Evolutionary conservation across 2,797 vertebrate species (phyloP).

Genomic region (Threskiornis aethiopicus): DNA sequence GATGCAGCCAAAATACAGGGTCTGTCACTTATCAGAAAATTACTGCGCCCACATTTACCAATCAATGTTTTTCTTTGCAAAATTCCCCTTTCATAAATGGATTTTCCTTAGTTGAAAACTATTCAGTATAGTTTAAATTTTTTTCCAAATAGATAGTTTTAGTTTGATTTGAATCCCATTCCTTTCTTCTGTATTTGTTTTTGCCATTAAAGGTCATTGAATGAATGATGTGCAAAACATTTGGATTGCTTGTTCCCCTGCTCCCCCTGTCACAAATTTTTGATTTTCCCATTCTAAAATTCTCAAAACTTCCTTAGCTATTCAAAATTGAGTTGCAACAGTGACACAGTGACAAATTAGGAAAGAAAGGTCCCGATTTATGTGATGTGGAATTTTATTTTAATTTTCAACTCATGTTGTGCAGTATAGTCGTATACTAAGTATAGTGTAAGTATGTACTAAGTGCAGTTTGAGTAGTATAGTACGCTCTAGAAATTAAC

Average conservation of each 20-base stretch:
- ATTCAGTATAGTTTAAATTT: neutral
- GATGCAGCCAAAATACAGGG: neutral
- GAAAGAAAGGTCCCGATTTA: neutral
- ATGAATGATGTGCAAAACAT: neutral
- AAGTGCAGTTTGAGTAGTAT: neutral
- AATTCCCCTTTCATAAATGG: neutral
- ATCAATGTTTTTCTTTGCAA: neutral
- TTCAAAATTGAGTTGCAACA: neutral
- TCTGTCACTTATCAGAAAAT: neutral
- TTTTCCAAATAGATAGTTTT: neutral
- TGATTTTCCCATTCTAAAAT: neutral
- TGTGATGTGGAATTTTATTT: neutral
- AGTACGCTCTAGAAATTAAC: neutral
- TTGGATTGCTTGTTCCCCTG: neutral
- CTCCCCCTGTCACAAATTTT: neutral
- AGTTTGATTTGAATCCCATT: neutral
- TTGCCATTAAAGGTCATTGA: neutral
- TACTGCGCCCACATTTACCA: neutral
- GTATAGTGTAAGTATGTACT: too few species aligned
- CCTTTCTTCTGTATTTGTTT: neutral
- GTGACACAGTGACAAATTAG: neutral
- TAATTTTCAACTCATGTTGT: neutral
- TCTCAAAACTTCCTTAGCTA: neutral
- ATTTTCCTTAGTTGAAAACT: neutral
- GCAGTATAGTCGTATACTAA: neutral